Conservation (phyloP, 2,113 vertebrate genomes). For the Manacus vitellinus region DNA sequence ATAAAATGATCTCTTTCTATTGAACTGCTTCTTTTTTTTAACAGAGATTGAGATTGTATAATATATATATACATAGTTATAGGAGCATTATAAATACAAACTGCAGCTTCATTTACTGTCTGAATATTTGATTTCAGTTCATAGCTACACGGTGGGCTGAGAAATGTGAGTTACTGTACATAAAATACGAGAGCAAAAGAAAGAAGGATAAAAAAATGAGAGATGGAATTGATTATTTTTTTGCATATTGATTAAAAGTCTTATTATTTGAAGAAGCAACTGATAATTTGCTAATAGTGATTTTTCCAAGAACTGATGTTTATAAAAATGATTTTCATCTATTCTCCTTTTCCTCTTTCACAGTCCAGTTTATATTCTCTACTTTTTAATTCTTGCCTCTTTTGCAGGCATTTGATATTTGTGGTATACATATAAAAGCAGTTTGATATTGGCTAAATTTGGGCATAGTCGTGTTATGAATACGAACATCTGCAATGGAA, state of each 20-base stretch:
- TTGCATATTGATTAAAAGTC: constrained; percentile 43
- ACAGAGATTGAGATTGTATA: constrained; percentile 55
- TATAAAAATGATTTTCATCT: neutral
- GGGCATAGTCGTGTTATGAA: constrained; percentile 50
- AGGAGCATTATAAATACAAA: constrained; percentile 52
- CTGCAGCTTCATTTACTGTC: constrained; percentile 40
- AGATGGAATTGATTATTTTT: constrained; percentile 46
- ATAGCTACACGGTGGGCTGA: constrained; percentile 17
- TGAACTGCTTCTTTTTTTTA: constrained; percentile 69
- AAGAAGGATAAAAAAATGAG: constrained; percentile 52
- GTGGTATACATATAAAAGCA: neutral
- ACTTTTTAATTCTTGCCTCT: neutral
- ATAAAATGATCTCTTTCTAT: constrained; percentile 93
- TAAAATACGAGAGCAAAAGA: constrained; percentile 46
- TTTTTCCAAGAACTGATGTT: constrained; percentile 10
- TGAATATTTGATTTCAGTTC: constrained; percentile 57
- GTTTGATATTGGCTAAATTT: constrained; percentile 61
- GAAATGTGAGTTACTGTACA: constrained; percentile 41
- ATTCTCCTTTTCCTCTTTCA: neutral
- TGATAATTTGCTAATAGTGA: constrained; percentile 50
- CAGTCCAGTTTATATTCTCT: constrained; percentile 6
- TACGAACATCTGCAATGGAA: constrained; percentile 61
- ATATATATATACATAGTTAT: constrained; percentile 49
- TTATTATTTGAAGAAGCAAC: constrained; percentile 41
- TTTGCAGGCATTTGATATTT: neutral